These are phyloP conservation scores for Aphelinus certus DNA, from an alignment of 1,140 invertebrate genomes.

Conservation along the genomic window DNA sequence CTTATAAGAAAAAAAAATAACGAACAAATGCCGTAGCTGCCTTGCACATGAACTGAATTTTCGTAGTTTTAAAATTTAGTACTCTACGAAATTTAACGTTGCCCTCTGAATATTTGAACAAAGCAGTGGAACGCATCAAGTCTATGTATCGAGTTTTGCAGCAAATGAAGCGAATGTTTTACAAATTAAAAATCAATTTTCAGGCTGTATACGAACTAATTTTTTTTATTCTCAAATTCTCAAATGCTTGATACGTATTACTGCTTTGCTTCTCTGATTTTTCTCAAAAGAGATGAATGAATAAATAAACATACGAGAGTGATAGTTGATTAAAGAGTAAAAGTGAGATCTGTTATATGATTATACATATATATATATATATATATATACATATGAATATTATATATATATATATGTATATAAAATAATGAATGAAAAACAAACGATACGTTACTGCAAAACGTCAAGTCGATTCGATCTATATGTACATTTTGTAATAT, in stretches of 20 bases:
- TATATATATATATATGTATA: neutral
- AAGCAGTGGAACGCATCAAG: constrained; percentile 32
- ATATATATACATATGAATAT: constrained; percentile 16
- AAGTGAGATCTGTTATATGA: constrained; percentile 38
- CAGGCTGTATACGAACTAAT: no score
- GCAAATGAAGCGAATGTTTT: constrained; percentile 6
- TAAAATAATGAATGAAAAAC: constrained; percentile 23
- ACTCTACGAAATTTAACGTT: constrained; percentile 23
- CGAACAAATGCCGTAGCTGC: constrained; percentile 38
- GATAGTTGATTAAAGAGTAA: constrained; percentile 34
- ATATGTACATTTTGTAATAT: constrained; percentile 62
- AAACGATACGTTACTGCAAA: constrained; percentile 32
- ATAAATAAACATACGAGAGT: constrained; percentile 24
- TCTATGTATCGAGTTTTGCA: constrained; percentile 7
- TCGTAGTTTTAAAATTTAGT: constrained; percentile 23
- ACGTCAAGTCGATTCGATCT: constrained; percentile 52
- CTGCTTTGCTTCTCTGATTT: constrained; percentile 28
- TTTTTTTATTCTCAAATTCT: no score
- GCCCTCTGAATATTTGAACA: constrained; percentile 14
- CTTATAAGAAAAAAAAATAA: constrained; percentile 14
- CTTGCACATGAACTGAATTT: constrained; percentile 30
- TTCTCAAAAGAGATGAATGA: constrained; percentile 16
- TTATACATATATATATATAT: neutral
- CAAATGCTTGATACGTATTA: constrained; percentile 23
- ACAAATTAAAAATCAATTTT: neutral